These are phyloP conservation scores for Lycodopsis pacificus DNA, from an alignment of 2,797 vertebrate genomes.

Conservation along the genomic window DNA sequence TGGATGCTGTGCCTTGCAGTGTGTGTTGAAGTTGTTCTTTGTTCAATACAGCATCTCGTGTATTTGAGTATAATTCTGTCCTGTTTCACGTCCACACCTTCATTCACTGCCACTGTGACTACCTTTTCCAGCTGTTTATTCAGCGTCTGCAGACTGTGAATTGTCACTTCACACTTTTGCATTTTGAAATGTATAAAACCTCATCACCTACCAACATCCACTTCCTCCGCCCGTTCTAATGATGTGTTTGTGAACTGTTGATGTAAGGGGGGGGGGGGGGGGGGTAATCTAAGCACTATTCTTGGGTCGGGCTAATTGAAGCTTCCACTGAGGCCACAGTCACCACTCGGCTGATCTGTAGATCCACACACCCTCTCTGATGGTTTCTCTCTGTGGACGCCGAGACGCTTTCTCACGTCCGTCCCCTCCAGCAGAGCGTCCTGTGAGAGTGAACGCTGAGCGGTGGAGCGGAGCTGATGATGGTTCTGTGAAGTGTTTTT, in stretches of 20 bases:
- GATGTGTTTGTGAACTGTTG: slow-evolving; percentile 75
- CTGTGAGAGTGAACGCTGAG: no score
- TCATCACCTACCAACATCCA: slow-evolving; percentile 66
- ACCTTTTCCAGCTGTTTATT: slow-evolving; percentile 46
- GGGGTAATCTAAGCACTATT: slow-evolving; percentile 72
- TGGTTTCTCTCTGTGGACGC: slow-evolving; percentile 66
- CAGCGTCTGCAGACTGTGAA: slow-evolving; percentile 62
- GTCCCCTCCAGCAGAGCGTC: slow-evolving; percentile 34
- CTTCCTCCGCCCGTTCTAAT: slow-evolving; percentile 72
- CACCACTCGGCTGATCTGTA: slow-evolving; percentile 67
- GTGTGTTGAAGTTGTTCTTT: background rate
- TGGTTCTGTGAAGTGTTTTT: slow-evolving; percentile 34
- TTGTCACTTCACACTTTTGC: slow-evolving; percentile 75
- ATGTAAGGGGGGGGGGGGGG: slow-evolving; percentile 29
- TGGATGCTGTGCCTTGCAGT: no score
- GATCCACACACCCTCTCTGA: slow-evolving; percentile 69
- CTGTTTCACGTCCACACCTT: slow-evolving; percentile 16
- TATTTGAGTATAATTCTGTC: background rate
- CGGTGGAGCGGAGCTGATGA: no score
- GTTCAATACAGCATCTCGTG: background rate
- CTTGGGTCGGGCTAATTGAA: slow-evolving; percentile 75
- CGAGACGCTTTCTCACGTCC: slow-evolving; percentile 65
- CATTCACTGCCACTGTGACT: slow-evolving; percentile 13
- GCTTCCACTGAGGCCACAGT: slow-evolving; percentile 60
- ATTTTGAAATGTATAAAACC: slow-evolving; percentile 73